Base-by-base conservation (phyloP, 2,888 invertebrate genomes). In the Eugnorisma glareosa region DNA sequence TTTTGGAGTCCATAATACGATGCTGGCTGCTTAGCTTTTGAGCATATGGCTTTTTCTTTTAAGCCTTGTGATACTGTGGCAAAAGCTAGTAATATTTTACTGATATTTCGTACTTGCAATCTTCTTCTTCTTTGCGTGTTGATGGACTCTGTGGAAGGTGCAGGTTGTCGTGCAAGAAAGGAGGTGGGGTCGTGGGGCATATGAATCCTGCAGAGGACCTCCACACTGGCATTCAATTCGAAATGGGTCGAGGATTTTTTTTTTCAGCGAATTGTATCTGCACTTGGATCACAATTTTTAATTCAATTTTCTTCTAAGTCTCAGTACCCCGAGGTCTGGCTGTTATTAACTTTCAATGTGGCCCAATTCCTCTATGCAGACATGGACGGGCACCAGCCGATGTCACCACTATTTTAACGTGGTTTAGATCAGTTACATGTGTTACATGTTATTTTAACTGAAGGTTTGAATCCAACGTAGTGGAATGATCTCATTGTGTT, bases 321-420 rank as follows among this genome's bases (percentile, higher is more conserved):
- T 77, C 64, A 57, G 70, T 21, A 10, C 15, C 2, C 37, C 4
- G 4, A n/a, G 73, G 80, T 73, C 73, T 76, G 43, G 37, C 66
- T 71, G 75, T 89, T 89, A 90, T 91, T 88, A 89, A 91, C 91
- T 90, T 89, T 89, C 86, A 84, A 89, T 88, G 85, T 86, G 87
- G 84, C 86, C 89, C 85, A 90, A 86, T 90, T 91, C 80, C 63
- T 67, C 67, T 67, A 15, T 31, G n/a, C 37, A 31, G 63, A 24
- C 37, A 31, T 61, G 48, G 69, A 79, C 59, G 54, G 81, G 82
- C 85, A 77, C 80, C 71, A 77, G 54, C 74, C 48, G 54, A 59
- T 72, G 28, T 35, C 24, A 2, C 37, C 51, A 61, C 81, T 68
- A 73, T 71, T 75, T 43, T n/a, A 40, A 67, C 67, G 35, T 31